These are phyloP conservation scores for Menidia menidia DNA, from an alignment of 2,797 vertebrate genomes.

Conservation along the genomic window DNA sequence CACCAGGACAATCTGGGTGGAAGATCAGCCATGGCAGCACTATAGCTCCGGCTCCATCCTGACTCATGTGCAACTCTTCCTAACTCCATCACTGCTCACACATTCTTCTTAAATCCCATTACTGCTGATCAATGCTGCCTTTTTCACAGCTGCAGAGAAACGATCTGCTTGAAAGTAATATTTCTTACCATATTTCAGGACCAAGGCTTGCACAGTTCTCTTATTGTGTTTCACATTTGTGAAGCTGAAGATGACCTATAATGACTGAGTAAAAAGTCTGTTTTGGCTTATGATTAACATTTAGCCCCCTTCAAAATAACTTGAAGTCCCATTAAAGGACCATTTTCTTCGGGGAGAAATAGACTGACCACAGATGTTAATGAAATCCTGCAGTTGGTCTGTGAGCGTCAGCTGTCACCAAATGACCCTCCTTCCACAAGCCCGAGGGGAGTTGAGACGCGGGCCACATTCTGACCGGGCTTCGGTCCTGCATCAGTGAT, in stretches of 20 bases:
- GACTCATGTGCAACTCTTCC: constrained; percentile 51
- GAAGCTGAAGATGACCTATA: constrained; percentile 62
- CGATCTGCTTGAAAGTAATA: constrained; percentile 62
- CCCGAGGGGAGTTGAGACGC: constrained; percentile 57
- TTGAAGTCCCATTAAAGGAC: constrained; percentile 60
- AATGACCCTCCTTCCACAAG: constrained; percentile 66
- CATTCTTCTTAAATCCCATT: constrained; percentile 68
- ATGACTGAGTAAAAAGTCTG: constrained; percentile 62
- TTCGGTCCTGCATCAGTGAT: constrained; percentile 62
- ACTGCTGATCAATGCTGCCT: constrained; percentile 67
- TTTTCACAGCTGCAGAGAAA: constrained; percentile 56
- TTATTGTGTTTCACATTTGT: constrained; percentile 42
- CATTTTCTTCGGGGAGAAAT: constrained; percentile 65
- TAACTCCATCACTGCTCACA: constrained; percentile 65
- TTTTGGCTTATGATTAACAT: constrained; percentile 72
- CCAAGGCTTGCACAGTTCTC: constrained; percentile 35
- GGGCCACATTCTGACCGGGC: constrained; percentile 61
- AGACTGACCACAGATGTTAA: constrained; percentile 70
- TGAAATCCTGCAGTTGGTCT: constrained; percentile 71
- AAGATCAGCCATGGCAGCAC: constrained; percentile 69
- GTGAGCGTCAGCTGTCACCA: constrained; percentile 50
- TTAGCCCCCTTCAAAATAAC: constrained; percentile 69
- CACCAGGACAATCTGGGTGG: constrained; percentile 63
- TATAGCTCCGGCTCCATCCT: constrained; percentile 54
- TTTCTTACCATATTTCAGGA: constrained; percentile 62